Evolutionary conservation across 2,113 vertebrate genomes (phyloP), one percentile per base, ranked within the genome.

Genomic region (Clinocottus analis): DNA sequence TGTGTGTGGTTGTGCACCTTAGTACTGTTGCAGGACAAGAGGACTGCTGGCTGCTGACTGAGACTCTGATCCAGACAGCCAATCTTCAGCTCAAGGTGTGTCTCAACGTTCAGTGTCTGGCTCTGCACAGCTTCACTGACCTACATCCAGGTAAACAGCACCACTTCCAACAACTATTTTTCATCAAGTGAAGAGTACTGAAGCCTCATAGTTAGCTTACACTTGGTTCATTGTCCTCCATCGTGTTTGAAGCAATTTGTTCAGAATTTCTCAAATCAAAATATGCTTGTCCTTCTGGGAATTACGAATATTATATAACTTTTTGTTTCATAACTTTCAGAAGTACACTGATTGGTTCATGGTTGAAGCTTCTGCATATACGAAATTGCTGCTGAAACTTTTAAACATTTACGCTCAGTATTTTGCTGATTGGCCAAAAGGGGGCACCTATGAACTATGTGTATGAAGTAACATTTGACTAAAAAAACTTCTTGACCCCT

Each of bases 1-100:
- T 47, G 19, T 47, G 19, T 16, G 45, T 47, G 45, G 10, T n/a
- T 25, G 51, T 55, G 51, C 35, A 16, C 79, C 41, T 84, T 83
- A 99, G 97, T 87, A 97, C 96, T 14, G 79, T 96, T 75, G 96
- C 97, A 5, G 97, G 96, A 53, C 96, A 96, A 70, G 97, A 97
- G 90, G 96, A 98, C 72, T 98, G 98, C 91, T 99, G 97, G 97
- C 90, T 99, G 65, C 91, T 99, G 75, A 99, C 98, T 59, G 96
- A 96, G 51, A 95, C 90, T 16, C 93, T 95, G 25, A 93, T 99
- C 69, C 97, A 97, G 88, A 91, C 95, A 1, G 97, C 97, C 55
- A 96, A 96, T 72, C 94, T 98, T 73, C 97, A 98, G 88, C 93
- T 98, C 68, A 99, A 99, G 90, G 94, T 98, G 82, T 99, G 98